A percentile compares a stretch with the other conserved stretches of the same genome.
Conservation (phyloP, 1,140 invertebrate species). For the Apolygus lucorum region DNA sequence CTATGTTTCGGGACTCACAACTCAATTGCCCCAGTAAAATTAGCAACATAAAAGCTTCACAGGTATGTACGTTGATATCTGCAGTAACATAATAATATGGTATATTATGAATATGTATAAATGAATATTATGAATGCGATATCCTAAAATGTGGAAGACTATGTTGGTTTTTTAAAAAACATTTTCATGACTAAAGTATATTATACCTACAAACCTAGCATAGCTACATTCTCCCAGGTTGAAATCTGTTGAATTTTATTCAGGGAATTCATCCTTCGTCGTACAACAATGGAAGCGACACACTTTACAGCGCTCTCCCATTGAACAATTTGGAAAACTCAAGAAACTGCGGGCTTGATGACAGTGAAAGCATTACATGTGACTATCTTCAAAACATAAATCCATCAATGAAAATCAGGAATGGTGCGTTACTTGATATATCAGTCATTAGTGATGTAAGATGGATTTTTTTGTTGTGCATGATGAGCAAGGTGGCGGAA, state of each 20-base stretch:
- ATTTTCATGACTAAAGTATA: no score
- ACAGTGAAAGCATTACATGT: not conserved
- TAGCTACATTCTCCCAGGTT: no score
- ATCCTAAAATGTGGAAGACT: no score
- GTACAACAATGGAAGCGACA: not conserved
- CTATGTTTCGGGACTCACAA: not conserved
- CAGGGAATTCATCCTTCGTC: not conserved
- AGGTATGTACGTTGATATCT: no score
- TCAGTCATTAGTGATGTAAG: not conserved
- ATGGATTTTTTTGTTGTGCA: not conserved
- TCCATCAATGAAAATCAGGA: not conserved
- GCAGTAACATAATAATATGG: no score
- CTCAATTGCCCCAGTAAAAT: not conserved
- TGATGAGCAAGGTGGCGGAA: not conserved
- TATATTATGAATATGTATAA: no score
- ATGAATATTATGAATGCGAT: no score
- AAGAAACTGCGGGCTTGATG: not conserved
- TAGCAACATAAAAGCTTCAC: not conserved
- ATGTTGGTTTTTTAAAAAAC: no score
- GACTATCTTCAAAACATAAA: not conserved
- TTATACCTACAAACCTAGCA: no score
- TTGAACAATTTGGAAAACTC: not conserved
- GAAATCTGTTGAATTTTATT: no score
- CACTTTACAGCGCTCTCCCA: not conserved
- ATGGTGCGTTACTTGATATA: not conserved